Conservation (phyloP, 2,113 vertebrate species). For the Brachypodius melanocephalos region DNA sequence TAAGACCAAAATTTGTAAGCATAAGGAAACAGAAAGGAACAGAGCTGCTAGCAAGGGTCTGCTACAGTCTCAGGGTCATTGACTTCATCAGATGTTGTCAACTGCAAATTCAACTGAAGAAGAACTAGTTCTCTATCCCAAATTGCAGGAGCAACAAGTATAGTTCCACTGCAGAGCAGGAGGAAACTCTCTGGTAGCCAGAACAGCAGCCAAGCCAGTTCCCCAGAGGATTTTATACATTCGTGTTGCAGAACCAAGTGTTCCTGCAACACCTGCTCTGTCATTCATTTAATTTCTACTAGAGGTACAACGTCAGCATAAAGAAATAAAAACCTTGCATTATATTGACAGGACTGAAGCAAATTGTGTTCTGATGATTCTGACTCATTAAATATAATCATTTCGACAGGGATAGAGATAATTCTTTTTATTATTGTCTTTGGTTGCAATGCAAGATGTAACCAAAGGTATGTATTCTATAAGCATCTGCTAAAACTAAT, state of each 20-base stretch:
- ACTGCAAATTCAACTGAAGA: not conserved
- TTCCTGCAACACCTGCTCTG: not conserved
- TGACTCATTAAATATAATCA: not conserved
- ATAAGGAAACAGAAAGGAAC: not conserved
- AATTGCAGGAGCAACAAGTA: not conserved
- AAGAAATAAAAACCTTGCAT: not conserved
- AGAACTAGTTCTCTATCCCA: not conserved
- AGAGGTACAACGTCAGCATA: not conserved
- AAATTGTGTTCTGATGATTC: not conserved
- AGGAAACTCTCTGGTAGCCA: not conserved
- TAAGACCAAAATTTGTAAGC: not conserved
- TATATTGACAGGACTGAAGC: not conserved
- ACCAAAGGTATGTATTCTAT: not conserved
- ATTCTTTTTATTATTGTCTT: not conserved
- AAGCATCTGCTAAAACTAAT: not conserved
- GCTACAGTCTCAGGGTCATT: not conserved
- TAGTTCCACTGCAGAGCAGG: not conserved
- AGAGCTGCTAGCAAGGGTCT: not conserved
- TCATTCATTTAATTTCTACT: not conserved
- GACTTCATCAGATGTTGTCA: not conserved
- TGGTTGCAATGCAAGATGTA: not conserved
- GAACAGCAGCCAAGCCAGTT: not conserved
- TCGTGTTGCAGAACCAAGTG: not conserved
- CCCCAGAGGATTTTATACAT: not conserved
- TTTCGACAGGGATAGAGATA: not conserved